These are phyloP conservation scores for Grammomys dolichurus DNA, from an alignment of 2,113 vertebrate species.

Conservation along the genomic window DNA sequence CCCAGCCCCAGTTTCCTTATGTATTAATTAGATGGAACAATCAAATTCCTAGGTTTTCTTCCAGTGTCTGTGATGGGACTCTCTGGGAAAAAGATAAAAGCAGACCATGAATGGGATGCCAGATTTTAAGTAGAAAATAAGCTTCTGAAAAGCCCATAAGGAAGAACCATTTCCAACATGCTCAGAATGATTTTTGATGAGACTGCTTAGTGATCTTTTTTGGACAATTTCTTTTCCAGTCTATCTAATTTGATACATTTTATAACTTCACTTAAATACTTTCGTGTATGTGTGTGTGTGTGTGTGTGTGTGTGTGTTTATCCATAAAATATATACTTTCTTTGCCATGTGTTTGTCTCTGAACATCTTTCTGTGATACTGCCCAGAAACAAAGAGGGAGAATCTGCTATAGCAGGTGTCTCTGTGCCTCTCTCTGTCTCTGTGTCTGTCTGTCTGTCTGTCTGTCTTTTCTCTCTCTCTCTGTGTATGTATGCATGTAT, in stretches of 20 bases:
- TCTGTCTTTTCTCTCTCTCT: too few species aligned
- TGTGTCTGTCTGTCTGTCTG: too few species aligned
- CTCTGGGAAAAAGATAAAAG: neutral
- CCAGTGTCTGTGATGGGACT: neutral
- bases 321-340: slow-evolving; percentile 45
- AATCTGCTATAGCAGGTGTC: neutral
- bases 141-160: neutral
- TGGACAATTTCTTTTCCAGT: slow-evolving; percentile 44
- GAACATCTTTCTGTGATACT: neutral
- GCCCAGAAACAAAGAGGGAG: neutral
- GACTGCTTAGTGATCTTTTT: slow-evolving; percentile 56
- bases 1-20: slow-evolving; percentile 8
- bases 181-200: slow-evolving; percentile 7
- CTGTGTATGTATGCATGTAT: neutral
- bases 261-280: slow-evolving; percentile 15
- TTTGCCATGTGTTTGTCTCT: neutral
- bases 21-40: slow-evolving; percentile 10
- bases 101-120: neutral
- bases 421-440: too few species aligned
- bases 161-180: slow-evolving; percentile 35
- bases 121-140: slow-evolving; percentile 20
- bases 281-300: neutral
- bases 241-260: slow-evolving; percentile 48
- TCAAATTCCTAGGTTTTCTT: slow-evolving; percentile 9
- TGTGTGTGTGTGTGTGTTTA: neutral